Conservation (phyloP, 1,140 invertebrate genomes). For the Pissodes strobi region DNA sequence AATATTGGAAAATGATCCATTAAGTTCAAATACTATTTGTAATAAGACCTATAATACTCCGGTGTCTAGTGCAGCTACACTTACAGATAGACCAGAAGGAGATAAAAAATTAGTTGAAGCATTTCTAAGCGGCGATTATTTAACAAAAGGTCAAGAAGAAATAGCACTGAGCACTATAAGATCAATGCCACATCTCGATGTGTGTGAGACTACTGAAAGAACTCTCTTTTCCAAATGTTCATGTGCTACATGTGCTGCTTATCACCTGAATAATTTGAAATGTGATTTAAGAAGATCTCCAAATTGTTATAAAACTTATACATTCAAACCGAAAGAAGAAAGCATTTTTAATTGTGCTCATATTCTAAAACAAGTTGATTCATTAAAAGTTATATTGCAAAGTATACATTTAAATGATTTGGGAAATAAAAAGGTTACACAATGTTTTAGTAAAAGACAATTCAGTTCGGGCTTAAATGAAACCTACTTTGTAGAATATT, state of each 20-base stretch:
- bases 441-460: slow-evolving; percentile 25
- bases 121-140: slow-evolving; percentile 48
- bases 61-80: slow-evolving; percentile 15
- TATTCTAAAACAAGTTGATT: slow-evolving; percentile 48
- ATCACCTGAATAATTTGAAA: slow-evolving; percentile 40
- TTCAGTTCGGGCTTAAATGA: slow-evolving; percentile 34
- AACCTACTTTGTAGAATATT: slow-evolving; percentile 53
- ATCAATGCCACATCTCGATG: slow-evolving; percentile 48
- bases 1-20: slow-evolving; percentile 50
- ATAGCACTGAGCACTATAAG: slow-evolving; percentile 51
- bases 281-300: slow-evolving; percentile 37
- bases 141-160: slow-evolving; percentile 47
- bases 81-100: neutral
- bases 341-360: slow-evolving; percentile 15
- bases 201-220: slow-evolving; percentile 41
- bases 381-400: slow-evolving; percentile 45
- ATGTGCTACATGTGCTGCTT: slow-evolving; percentile 39
- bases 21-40: slow-evolving; percentile 41
- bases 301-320: too few species aligned
- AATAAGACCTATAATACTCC: slow-evolving; percentile 28
- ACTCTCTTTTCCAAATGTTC: slow-evolving; percentile 30
- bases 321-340: slow-evolving; percentile 8
- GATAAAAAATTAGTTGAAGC: slow-evolving; percentile 37
- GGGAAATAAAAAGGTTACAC: slow-evolving; percentile 43
- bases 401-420: slow-evolving; percentile 46